Percentiles rank a stretch among this genome's conserved stretches.
Conservation (phyloP, 2,888 invertebrate genomes). For the Parelbella ahira region DNA sequence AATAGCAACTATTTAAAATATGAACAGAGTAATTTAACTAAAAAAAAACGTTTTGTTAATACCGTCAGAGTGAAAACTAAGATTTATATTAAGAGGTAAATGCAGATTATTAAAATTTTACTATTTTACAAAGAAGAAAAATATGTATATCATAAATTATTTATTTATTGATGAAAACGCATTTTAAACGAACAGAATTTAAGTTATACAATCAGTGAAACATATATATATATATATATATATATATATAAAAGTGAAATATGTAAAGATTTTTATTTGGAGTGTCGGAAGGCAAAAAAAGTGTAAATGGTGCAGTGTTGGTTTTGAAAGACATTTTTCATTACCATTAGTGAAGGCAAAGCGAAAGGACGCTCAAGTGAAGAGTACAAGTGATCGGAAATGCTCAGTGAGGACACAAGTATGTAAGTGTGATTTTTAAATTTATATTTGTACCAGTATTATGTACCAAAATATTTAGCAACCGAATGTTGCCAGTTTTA, state of each 20-base stretch:
- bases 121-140: constrained; percentile 1
- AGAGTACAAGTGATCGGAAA: not conserved
- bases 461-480: constrained; percentile 12
- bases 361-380: constrained; percentile 13
- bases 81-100: no score
- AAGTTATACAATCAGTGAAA: constrained; percentile 4
- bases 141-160: constrained; percentile 17
- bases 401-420: not conserved
- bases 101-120: no score
- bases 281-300: not conserved
- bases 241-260: not conserved
- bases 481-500: constrained; percentile 3
- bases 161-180: constrained; percentile 14
- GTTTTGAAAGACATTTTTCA: constrained; percentile 5
- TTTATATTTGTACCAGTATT: constrained; percentile 27
- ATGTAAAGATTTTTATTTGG: constrained; percentile 1
- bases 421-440: constrained; percentile 1
- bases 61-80: no score
- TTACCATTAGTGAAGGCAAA: not conserved
- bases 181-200: constrained; percentile 4
- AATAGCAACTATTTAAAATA: not conserved
- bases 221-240: no score
- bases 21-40: no score
- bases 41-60: no score
- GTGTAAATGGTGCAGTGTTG: not conserved